phyloP scores from a whole-genome alignment of 2,888 invertebrate species.

The Hirtodrosophila alboralis region DNA sequence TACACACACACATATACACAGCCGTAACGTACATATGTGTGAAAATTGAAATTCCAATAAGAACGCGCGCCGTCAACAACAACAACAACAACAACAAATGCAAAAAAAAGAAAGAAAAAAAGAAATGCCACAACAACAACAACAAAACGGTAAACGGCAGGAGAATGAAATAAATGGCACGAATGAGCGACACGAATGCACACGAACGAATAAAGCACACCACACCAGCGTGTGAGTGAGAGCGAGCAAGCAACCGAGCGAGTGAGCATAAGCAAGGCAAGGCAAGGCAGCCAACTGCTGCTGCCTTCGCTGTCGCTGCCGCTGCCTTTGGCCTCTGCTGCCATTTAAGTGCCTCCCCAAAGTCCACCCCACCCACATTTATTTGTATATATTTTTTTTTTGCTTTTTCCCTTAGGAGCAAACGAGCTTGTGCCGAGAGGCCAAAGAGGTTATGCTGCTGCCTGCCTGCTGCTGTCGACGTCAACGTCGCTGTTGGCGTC shows the following conservation, averaged over 20 bases:
- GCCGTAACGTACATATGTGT: conserved; percentile 15
- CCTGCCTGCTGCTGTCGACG: conserved; percentile 21
- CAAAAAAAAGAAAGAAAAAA: conserved; percentile 19
- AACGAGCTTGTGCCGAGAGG: conserved; percentile 20
- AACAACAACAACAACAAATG: conserved; percentile 1
- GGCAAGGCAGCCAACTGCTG: conserved; percentile 31
- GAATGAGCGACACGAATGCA: conserved; percentile 40
- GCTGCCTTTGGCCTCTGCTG: conserved; percentile 11
- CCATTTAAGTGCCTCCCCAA: conserved; percentile 6
- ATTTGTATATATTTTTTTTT: no score
- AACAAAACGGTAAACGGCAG: conserved; percentile 16
- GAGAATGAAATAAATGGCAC: conserved; percentile 26
- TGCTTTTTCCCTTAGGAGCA: conserved; percentile 33
- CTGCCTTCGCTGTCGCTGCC: conserved; percentile 13
- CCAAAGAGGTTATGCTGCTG: conserved; percentile 47
- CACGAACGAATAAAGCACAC: conserved; percentile 17
- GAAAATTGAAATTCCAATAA: conserved; percentile 67
- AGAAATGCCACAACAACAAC: conserved; percentile 13
- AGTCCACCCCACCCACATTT: conserved; percentile 2
- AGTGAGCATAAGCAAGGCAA: conserved; percentile 15
- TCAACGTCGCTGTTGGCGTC: conserved; percentile 23
- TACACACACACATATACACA: conserved; percentile 9
- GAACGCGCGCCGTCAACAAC: conserved; percentile 44
- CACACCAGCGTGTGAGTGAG: conserved; percentile 12
- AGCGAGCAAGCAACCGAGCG: conserved; percentile 6